Base-by-base conservation (phyloP, 2,888 invertebrate genomes). In the Periphyllus acericola region DNA sequence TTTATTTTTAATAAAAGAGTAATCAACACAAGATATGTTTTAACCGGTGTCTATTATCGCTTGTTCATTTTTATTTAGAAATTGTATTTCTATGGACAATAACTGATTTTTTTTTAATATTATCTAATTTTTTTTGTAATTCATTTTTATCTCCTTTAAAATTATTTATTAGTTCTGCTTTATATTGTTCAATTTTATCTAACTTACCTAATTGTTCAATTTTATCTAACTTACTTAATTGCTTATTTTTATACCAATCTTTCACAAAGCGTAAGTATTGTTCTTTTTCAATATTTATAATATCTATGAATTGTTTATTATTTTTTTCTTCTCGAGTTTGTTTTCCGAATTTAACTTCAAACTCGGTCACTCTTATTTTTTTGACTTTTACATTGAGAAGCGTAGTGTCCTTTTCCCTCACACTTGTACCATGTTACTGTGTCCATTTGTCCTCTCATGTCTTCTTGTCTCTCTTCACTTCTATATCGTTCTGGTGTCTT, bases 11-110 rank as follows among this genome's bases (percentile, higher is more conserved):
- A 66, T 14, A 3, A 80, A 14, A 25, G 60, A 60, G 17, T 60
- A 80, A 21, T 60, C 80, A n/a, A 80, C 14, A 80, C 60, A 60
- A 25, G 60, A 60, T 34, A 79, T 79, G 25, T 79, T 79, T 34
- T 60, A 60, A 25, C 79, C 79, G 34, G 55, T 79, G 14, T 60
- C 79, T 34, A 79, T 9, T 34, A 79, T 79, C 34, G 21, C 79
- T 4, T 60, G 36, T 25, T 66, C 17, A 1, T 36, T 17, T 80
- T 80, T 80, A 36, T 80, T 36, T 60, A 36, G 3, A 60, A 80
- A 36, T 60, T 80, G 17, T 17, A 55, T 25, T 55, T 78, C 74
- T 52, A 78, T 78, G 9, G 78, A 55, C 32, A 55, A 55, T 1
- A 78, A 55, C 29, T 34, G 32, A 4, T 34, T 34, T 60, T 60